These are phyloP conservation scores for Drosophila burlai DNA, from an alignment of 1,140 invertebrate species.

Conservation along the genomic window DNA sequence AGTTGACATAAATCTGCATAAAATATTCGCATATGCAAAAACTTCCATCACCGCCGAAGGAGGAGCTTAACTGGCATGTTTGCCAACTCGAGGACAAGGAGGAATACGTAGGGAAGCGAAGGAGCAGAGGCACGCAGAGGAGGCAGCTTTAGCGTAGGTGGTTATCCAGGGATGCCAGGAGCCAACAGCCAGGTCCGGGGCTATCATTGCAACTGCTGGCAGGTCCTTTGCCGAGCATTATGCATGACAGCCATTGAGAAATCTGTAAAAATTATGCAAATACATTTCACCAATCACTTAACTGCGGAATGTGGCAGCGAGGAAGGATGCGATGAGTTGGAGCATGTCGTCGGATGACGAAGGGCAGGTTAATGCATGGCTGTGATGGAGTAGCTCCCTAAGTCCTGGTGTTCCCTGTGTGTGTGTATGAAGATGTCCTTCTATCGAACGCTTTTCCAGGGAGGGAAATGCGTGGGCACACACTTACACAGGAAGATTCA, in stretches of 20 bases:
- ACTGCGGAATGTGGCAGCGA: conserved; percentile 47
- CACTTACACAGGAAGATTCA: conserved; percentile 18
- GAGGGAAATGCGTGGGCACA: conserved; percentile 32
- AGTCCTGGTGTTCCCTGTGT: background rate
- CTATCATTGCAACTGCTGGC: conserved; percentile 61
- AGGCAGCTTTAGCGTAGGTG: background rate
- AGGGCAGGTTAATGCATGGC: conserved; percentile 35
- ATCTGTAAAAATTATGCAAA: conserved; percentile 83
- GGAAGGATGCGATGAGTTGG: conserved; percentile 11
- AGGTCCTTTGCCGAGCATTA: conserved; percentile 60
- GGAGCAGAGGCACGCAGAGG: background rate
- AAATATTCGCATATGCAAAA: conserved; percentile 82
- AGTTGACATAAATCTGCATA: conserved; percentile 83
- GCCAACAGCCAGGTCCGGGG: conserved; percentile 5
- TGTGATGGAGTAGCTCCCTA: conserved; percentile 6
- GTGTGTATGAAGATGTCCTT: conserved; percentile 7
- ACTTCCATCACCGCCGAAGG: conserved; percentile 41
- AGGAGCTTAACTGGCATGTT: conserved; percentile 69
- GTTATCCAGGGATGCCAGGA: conserved; percentile 7
- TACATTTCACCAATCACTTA: conserved; percentile 82
- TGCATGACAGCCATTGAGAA: conserved; percentile 79
- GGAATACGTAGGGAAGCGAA: background rate
- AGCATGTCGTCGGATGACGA: conserved; percentile 16
- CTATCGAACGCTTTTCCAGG: conserved; percentile 23
- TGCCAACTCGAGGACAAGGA: conserved; percentile 45